These are phyloP conservation scores for Atlantisia rogersi DNA, from an alignment of 2,113 vertebrate genomes.

Conservation along the genomic window DNA sequence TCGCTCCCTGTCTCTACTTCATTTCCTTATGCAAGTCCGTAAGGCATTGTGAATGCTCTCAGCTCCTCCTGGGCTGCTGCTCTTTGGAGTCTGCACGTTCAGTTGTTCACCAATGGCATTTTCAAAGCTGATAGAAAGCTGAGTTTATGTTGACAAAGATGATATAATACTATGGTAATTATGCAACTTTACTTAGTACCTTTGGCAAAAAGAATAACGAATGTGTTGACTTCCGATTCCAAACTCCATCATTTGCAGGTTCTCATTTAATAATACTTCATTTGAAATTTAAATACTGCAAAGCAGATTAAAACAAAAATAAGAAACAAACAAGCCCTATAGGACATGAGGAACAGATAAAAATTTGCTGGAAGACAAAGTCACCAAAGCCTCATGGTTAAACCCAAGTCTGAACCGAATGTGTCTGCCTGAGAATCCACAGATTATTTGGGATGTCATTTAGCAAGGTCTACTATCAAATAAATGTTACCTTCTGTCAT, in stretches of 20 bases:
- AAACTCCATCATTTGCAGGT: constrained; percentile 7
- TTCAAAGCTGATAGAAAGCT: constrained; percentile 23
- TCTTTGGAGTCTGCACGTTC: background rate
- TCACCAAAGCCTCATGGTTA: background rate
- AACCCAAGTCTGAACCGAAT: background rate
- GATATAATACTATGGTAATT: constrained; percentile 38
- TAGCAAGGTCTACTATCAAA: constrained; percentile 50
- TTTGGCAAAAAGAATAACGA: constrained; percentile 51
- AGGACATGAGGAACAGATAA: background rate
- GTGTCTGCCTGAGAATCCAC: background rate
- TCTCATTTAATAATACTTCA: constrained; percentile 43
- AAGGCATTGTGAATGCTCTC: constrained; percentile 27
- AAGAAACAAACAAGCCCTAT: background rate
- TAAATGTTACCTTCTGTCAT: constrained; percentile 58
- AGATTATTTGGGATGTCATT: constrained; percentile 35
- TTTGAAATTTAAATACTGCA: constrained; percentile 30
- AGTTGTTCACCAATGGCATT: constrained; percentile 16
- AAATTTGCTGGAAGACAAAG: background rate
- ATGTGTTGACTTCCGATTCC: constrained; percentile 15
- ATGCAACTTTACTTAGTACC: constrained; percentile 62
- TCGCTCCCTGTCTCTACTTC: background rate
- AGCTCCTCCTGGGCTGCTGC: constrained; percentile 8
- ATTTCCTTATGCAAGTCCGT: background rate
- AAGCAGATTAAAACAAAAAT: constrained; percentile 34
- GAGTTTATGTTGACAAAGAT: constrained; percentile 44